Conservation (phyloP, 2,797 vertebrate genomes). For the Myotis vivesi region DNA sequence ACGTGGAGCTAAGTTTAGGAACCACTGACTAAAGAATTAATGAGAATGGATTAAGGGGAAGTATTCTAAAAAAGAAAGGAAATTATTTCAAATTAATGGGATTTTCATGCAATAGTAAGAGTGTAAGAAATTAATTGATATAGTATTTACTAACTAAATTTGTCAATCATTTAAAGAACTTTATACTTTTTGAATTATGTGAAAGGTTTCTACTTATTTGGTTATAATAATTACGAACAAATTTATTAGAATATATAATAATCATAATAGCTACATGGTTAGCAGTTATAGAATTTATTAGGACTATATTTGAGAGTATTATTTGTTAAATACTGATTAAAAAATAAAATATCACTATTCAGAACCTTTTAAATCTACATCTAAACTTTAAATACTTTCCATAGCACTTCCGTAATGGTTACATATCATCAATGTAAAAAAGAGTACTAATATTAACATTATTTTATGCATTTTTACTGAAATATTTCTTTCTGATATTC, state of each 20-base stretch:
- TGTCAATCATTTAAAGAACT: slow-evolving; percentile 18
- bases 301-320: neutral
- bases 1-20: neutral
- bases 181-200: neutral
- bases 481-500: neutral
- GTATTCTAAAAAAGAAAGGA: neutral
- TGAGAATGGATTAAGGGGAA: neutral
- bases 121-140: neutral
- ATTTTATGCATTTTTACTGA: neutral
- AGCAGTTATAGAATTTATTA: neutral
- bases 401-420: neutral
- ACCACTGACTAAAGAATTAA: neutral
- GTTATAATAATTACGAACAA: slow-evolving; percentile 12
- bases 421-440: neutral
- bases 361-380: neutral
- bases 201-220: neutral
- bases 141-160: slow-evolving; percentile 1
- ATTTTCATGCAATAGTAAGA: neutral
- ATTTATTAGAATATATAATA: neutral
- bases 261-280: neutral
- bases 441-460: neutral
- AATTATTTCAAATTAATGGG: neutral
- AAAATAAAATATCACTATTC: neutral
- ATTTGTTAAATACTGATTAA: slow-evolving; percentile 3
- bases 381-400: neutral